phyloP scores from a whole-genome alignment of 2,113 vertebrate genomes.

The Vulpes ferrilata region DNA sequence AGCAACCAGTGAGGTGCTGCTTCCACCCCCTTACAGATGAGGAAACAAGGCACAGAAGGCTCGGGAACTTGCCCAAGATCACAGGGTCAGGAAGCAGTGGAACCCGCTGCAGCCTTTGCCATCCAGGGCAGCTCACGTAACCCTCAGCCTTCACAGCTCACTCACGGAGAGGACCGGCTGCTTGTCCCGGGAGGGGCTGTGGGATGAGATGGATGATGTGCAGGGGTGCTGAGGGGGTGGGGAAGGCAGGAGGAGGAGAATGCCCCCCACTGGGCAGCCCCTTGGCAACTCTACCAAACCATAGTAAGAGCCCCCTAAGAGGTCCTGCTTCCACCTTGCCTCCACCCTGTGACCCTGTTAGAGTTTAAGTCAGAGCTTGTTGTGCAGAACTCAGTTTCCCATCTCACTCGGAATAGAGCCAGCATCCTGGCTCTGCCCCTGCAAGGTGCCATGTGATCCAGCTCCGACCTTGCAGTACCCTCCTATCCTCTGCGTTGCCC shows the following conservation, averaged over 20 bases:
- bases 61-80: neutral
- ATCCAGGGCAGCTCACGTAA: neutral
- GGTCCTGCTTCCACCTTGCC: neutral
- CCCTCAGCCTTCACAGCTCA: too few species aligned
- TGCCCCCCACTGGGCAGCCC: neutral
- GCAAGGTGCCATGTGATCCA: accelerated
- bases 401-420: neutral
- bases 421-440: neutral
- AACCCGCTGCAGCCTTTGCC: accelerated
- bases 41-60: neutral
- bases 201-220: neutral
- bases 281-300: neutral
- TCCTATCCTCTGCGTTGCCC: neutral
- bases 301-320: neutral
- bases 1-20: neutral
- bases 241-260: neutral
- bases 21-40: too few species aligned
- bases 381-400: neutral
- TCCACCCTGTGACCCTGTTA: accelerated
- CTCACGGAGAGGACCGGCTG: neutral
- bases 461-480: accelerated
- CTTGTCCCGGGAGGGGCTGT: neutral
- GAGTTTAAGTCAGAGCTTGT: neutral
- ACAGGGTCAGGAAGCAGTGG: neutral
- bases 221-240: neutral